phyloP scores from a whole-genome alignment of 2,888 invertebrate species.

The Diogma glabrata region DNA sequence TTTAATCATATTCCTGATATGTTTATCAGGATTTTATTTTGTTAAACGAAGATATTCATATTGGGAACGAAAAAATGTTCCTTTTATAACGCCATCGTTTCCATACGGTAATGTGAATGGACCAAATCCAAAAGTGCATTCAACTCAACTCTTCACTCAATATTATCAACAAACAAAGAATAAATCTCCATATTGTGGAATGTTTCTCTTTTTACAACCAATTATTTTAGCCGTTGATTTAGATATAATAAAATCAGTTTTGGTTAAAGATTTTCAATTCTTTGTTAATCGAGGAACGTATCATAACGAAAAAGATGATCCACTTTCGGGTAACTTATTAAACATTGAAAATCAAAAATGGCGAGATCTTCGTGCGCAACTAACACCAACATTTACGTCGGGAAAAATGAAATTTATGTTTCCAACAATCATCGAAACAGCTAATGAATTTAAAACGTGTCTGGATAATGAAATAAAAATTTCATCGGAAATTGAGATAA shows the following conservation, averaged over 20 bases:
- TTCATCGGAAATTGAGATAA: slow-evolving; percentile 38
- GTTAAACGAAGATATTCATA: slow-evolving; percentile 12
- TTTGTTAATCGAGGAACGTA: slow-evolving; percentile 55
- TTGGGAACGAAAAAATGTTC: slow-evolving; percentile 16
- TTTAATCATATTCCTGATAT: no score
- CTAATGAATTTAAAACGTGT: slow-evolving; percentile 39
- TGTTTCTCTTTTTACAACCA: slow-evolving; percentile 50
- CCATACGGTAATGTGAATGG: slow-evolving; percentile 16
- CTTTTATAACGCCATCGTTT: slow-evolving; percentile 15
- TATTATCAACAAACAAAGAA: slow-evolving; percentile 25
- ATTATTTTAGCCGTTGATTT: slow-evolving; percentile 49
- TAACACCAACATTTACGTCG: slow-evolving; percentile 55
- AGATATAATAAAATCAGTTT: slow-evolving; percentile 45
- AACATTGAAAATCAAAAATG: slow-evolving; percentile 46
- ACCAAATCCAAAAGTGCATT: neutral
- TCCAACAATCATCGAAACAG: slow-evolving; percentile 44
- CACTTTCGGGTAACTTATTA: slow-evolving; percentile 48
- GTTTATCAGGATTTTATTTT: no score
- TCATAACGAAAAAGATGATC: slow-evolving; percentile 47
- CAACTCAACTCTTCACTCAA: slow-evolving; percentile 5
- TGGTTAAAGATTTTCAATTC: slow-evolving; percentile 49
- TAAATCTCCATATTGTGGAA: slow-evolving; percentile 38
- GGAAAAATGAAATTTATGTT: slow-evolving; percentile 56
- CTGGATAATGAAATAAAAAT: slow-evolving; percentile 29
- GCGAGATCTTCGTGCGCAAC: slow-evolving; percentile 49